Evolutionary conservation across 1,140 invertebrate genomes (phyloP).

Genomic region (Proctacanthus coquilletti): DNA sequence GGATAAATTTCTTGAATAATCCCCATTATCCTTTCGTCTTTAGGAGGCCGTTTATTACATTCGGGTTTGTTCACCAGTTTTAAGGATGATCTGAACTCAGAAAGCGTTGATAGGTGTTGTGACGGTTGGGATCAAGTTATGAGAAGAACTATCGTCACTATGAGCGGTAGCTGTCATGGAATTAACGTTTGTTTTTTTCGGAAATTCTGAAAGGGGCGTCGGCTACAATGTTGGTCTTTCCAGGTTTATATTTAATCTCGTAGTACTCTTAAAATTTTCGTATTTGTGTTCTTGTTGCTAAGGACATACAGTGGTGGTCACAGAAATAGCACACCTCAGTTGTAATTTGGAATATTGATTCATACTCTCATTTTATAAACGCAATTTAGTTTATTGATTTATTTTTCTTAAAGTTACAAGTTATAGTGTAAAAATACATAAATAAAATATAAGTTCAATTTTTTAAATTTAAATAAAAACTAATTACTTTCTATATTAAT

Average conservation of each 20-base stretch:
- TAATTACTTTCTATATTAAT: too few species aligned
- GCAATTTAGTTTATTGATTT: too few species aligned
- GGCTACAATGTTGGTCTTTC: slow-evolving; percentile 10
- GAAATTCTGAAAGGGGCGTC: slow-evolving; percentile 4
- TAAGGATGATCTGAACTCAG: slow-evolving; percentile 3
- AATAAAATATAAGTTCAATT: too few species aligned
- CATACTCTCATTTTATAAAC: too few species aligned
- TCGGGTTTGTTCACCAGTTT: not conserved
- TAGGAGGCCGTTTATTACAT: not conserved
- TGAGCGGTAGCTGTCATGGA: not conserved
- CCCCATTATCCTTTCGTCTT: slow-evolving; percentile 1
- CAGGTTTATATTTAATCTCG: slow-evolving; percentile 16
- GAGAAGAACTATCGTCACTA: slow-evolving; percentile 3
- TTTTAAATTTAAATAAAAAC: too few species aligned
- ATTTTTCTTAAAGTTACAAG: too few species aligned
- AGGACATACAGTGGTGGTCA: too few species aligned
- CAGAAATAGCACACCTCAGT: too few species aligned
- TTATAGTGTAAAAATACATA: too few species aligned
- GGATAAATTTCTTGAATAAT: slow-evolving; percentile 1
- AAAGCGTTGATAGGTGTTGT: slow-evolving; percentile 6
- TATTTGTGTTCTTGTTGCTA: slow-evolving; percentile 24
- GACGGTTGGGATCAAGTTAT: slow-evolving; percentile 1
- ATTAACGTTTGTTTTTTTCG: slow-evolving; percentile 1
- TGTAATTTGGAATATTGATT: too few species aligned
- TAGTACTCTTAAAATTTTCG: slow-evolving; percentile 24